Evolutionary conservation across 2,797 vertebrate species (phyloP).

Genomic region (Poeciliopsis presidionis): DNA sequence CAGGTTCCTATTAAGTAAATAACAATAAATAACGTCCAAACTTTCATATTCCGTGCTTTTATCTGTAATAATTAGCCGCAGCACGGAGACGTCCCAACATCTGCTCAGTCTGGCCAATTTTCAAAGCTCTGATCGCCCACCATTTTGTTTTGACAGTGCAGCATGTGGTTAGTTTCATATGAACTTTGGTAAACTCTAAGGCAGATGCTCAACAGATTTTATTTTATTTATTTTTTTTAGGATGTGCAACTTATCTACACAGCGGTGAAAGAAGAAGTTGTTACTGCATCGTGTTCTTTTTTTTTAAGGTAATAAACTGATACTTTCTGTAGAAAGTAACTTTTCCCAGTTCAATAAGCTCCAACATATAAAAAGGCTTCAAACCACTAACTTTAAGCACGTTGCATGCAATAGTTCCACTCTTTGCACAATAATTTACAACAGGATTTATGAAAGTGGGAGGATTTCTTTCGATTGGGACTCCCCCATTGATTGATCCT

Average conservation of each 20-base stretch:
- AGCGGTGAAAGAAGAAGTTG: not conserved
- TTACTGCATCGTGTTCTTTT: not conserved
- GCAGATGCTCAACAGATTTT: not conserved
- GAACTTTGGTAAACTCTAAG: not conserved
- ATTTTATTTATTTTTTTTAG: not conserved
- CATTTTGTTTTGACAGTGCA: not conserved
- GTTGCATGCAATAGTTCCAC: not conserved
- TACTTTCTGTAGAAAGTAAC: not conserved
- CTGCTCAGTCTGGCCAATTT: not conserved
- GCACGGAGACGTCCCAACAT: not conserved
- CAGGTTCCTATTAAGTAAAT: slow-evolving; percentile 2
- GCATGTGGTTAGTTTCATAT: not conserved
- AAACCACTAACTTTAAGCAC: not conserved
- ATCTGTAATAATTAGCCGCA: slow-evolving; percentile 3
- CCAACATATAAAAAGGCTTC: not conserved
- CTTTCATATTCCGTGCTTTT: not conserved
- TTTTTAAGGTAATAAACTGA: not conserved
- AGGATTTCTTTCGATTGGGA: not conserved
- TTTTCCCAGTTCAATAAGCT: not conserved
- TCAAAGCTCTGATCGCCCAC: not conserved
- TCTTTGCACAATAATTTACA: not conserved
- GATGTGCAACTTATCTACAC: not conserved
- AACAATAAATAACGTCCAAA: slow-evolving; percentile 4
- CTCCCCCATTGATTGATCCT: not conserved
- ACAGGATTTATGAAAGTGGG: not conserved